Base-by-base conservation (phyloP, 1,140 invertebrate genomes). In the Atta texana region DNA sequence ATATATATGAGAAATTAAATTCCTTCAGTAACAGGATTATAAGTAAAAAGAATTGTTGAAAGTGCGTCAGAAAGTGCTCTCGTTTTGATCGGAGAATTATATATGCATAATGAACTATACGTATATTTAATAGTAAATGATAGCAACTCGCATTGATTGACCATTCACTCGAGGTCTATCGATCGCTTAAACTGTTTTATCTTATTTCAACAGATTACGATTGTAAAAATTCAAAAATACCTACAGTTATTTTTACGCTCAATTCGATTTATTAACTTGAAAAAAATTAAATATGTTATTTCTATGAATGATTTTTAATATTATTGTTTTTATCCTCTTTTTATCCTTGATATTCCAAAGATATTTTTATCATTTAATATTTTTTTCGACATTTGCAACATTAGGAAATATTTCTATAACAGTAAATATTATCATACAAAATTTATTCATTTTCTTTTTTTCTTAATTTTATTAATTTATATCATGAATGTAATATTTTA, bases 131-230 rank as follows among this genome's bases (percentile, higher is more conserved):
- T 49, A 57, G 12, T 71, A 34, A 49, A 49, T 3, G 68, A 72
- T 51, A 72, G 53, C 39, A 31, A 59, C 3, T 66, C 31, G n/a
- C 34, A 57, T 18, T 24, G 44, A 72, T 81, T 87, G 55, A 85
- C 63, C 72, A 31, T 16, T 85, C 63, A 28, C 28, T 89, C 80
- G 59, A 88, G 69, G 76, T 89, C 51, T 71, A n/a, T 71, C 12
- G 21, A 28, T 59, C 44, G n/a, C 21, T 55, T 24, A 81, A 61
- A 76, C 61, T 66, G 66, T 44, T 84, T 61, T 87, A 77, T 34
- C 18, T 24, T 18, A 81, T 34, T 14, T 24, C 14, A 81, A 63
- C 39, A 39, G 10, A 39, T 21, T 28, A 8, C 16, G 57, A 53
- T 61, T 55, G 18, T 0, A n/a, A 34, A 24, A 34, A 34, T 34